Evolutionary conservation across 2,113 vertebrate species (phyloP).

Genomic region (Spea multiplicata): DNA sequence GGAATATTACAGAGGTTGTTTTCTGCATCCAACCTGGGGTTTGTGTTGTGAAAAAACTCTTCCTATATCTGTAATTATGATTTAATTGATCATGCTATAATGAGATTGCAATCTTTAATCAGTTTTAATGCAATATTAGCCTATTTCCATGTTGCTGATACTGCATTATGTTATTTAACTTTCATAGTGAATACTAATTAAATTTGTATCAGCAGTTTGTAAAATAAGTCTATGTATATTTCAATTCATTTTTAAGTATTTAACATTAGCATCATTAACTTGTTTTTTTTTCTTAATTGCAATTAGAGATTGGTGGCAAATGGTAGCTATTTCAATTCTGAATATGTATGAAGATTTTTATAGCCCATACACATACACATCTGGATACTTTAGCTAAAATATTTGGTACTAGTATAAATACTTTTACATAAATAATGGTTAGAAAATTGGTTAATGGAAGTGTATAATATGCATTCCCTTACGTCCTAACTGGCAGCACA

Average conservation of each 20-base stretch:
- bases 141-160: constrained; percentile 46
- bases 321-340: not conserved
- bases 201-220: constrained; percentile 44
- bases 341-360: not conserved
- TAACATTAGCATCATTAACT: constrained; percentile 27
- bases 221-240: constrained; percentile 36
- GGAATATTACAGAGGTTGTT: constrained; percentile 32
- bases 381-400: no score
- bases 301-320: not conserved
- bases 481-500: no score
- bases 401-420: no score
- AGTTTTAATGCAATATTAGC: constrained; percentile 42
- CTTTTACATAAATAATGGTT: no score
- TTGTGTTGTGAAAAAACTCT: constrained; percentile 18
- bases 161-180: constrained; percentile 30
- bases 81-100: constrained; percentile 46
- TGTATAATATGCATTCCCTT: no score
- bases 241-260: constrained; percentile 13
- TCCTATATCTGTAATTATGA: constrained; percentile 40
- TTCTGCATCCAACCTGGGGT: constrained; percentile 9
- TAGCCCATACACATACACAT: not conserved
- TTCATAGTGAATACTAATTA: constrained; percentile 40
- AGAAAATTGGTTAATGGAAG: no score
- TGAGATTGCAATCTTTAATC: constrained; percentile 47
- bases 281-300: constrained; percentile 3